Conservation (phyloP, 2,797 vertebrate species). For the Myotis daubentonii region DNA sequence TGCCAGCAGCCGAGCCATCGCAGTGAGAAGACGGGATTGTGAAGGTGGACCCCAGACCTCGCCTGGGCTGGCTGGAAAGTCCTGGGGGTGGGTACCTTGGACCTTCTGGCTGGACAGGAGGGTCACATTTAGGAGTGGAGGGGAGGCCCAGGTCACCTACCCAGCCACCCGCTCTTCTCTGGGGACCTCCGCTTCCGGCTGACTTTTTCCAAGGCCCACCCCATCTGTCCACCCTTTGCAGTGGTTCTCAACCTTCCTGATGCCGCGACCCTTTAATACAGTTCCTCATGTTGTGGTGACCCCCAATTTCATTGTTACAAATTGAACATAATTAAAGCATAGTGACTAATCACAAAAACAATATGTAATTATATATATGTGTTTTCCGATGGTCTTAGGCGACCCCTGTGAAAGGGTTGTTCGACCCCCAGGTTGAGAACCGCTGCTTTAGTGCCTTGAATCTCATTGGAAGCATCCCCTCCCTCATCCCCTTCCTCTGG, state of each 20-base stretch:
- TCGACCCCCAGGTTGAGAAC: too few relatives aligned
- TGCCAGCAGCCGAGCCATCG: neutral
- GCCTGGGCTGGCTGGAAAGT: neutral
- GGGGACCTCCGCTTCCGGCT: neutral
- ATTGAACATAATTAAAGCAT: too few relatives aligned
- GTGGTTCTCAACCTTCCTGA: too few relatives aligned
- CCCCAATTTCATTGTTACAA: too few relatives aligned
- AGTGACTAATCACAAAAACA: too few relatives aligned
- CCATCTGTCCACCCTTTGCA: neutral
- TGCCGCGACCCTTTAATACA: too few relatives aligned
- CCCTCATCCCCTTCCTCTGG: neutral
- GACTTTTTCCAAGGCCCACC: neutral
- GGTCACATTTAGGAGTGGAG: neutral
- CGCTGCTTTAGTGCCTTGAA: slow-evolving; percentile 69
- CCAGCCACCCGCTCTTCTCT: neutral
- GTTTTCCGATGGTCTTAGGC: too few relatives aligned
- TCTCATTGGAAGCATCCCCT: neutral
- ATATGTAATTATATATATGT: too few relatives aligned
- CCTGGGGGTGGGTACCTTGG: neutral
- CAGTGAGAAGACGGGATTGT: neutral
- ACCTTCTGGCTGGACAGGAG: neutral
- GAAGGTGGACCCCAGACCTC: neutral
- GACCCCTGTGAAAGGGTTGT: too few relatives aligned
- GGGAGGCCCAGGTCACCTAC: neutral
- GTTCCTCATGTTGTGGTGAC: too few relatives aligned